Evolutionary conservation across 2,888 invertebrate genomes (phyloP), one percentile per base, ranked within the genome.

Genomic region (Leptinotarsa rubiginosa): DNA sequence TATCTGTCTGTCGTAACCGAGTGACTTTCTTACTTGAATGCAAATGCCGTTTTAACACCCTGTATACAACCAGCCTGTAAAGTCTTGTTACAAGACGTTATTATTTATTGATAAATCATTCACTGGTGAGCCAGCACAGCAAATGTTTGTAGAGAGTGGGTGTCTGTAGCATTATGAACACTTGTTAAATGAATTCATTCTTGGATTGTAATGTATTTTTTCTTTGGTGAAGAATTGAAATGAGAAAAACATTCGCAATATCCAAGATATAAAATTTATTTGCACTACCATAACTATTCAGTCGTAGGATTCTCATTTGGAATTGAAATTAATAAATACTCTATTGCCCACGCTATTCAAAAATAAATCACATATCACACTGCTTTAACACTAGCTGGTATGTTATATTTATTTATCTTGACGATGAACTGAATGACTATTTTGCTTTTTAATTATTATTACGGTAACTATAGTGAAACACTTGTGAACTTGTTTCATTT

Each of bases 281-380:
- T 69, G 65, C 69, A 69, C 41, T 64, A 18, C 62, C 69, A 52
- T 70, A 69, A 47, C 65, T 41, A 69, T 50, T 47, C n/a, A 22
- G 41, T 69, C 54, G 52, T 67, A 65, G 54, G 65, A 66, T 65
- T 70, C 70, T 74, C 70, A 74, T 74, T 74, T 74, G 74, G 67
- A 70, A 68, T 74, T 74, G 62, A 74, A 56, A 74, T 74, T 59
- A 70, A 56, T 10, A 41, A 41, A 12, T 62, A 67, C 20, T 72
- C 20, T 41, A 41, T 47, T 67, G 66, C 72, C 72, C 62, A 72
- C 72, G 67, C 22, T 56, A 49, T 70, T 49, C 41, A 47, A 70
- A 70, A 70, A 64, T 70, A 47, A 64, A 62, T 47, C 47, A 25
- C 15, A n/a, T 20, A 50, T 62, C 41, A 62, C 62, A 62, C 22